Conservation (phyloP, 2,888 invertebrate species). For the Drosophila maculinotata region DNA sequence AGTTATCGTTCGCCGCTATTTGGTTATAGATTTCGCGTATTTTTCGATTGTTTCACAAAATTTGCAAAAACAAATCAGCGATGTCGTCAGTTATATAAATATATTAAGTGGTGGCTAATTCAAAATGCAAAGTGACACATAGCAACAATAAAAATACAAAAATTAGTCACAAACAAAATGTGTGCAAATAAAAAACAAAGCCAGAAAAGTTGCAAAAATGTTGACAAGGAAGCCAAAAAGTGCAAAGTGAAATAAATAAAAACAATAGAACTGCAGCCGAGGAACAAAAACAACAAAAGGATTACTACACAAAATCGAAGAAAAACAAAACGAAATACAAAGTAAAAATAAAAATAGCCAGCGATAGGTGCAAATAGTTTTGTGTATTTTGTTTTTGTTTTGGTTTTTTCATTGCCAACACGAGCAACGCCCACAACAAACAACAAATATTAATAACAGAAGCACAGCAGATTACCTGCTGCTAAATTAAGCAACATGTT, state of each 20-base stretch:
- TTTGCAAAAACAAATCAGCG: constrained; percentile 17
- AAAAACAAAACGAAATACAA: constrained; percentile 19
- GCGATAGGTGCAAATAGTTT: constrained; percentile 33
- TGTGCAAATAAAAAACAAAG: constrained; percentile 54
- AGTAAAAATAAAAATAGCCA: constrained; percentile 56
- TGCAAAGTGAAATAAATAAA: constrained; percentile 47
- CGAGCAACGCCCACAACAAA: constrained; percentile 45
- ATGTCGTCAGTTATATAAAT: constrained; percentile 56
- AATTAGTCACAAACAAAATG: constrained; percentile 39
- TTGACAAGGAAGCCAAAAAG: constrained; percentile 63
- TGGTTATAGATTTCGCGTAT: constrained; percentile 54
- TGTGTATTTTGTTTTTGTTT: constrained; percentile 4
- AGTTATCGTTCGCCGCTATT: constrained; percentile 7
- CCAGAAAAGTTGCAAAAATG: constrained; percentile 61
- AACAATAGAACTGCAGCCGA: constrained; percentile 26
- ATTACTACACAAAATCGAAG: constrained; percentile 45
- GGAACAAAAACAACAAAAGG: constrained; percentile 36
- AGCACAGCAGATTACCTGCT: constrained; percentile 8
- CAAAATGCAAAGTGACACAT: constrained; percentile 56
- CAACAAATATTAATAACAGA: constrained; percentile 15
- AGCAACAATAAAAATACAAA: constrained; percentile 20
- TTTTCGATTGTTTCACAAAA: constrained; percentile 37
- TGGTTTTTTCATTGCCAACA: constrained; percentile 64
- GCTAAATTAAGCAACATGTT: constrained; percentile 85
- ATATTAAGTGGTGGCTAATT: constrained; percentile 23